Base-by-base conservation (phyloP, 2,797 vertebrate genomes). In the Sebastolobus altivelis region DNA sequence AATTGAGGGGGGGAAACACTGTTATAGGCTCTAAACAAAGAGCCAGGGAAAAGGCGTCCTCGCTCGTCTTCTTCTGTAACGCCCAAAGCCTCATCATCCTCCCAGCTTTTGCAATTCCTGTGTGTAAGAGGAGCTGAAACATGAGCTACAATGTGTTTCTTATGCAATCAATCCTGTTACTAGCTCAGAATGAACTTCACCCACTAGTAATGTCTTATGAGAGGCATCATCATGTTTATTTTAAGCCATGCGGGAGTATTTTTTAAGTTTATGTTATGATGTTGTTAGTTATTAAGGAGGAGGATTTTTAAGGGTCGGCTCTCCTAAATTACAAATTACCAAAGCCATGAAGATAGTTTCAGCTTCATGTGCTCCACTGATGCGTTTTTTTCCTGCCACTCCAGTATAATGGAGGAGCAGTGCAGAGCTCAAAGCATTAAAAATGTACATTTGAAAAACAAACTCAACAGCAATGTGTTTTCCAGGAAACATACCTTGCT, bases 11-110 rank as follows among this genome's bases (percentile, higher is more conserved):
- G 90, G 93, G 89, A 87, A 89, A 86, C 85, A 85, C 78, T 91
- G 88, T 94, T 94, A 90, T 85, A 88, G 93, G 93, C 87, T 91
- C 89, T 87, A 80, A 91, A 94, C 93, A 88, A 75, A 92, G 89
- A 91, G 86, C 85, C 83, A 83, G 66, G 83, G 70, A 92, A 80
- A 78, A 55, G 78, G 86, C 68, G 90, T 94, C 92, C 94, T 95
- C 58, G 86, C 72, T 91, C 93, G 93, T 95, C 94, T 93, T 84
- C 67, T 90, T 79, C 49, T 52, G 2, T 74, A 87, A 91, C 70
- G 72, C 87, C 83, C 88, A 77, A 71, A 78, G 56, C 61, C 72
- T 85, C 85, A 90, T 86, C 74, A 83, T 81, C 82, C 77, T 81
- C 81, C 77, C 78, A 72, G 87, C 74, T 88, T 92, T 85, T 82